Conservation (phyloP, 2,113 vertebrate species). For the Pangasianodon gigas region DNA sequence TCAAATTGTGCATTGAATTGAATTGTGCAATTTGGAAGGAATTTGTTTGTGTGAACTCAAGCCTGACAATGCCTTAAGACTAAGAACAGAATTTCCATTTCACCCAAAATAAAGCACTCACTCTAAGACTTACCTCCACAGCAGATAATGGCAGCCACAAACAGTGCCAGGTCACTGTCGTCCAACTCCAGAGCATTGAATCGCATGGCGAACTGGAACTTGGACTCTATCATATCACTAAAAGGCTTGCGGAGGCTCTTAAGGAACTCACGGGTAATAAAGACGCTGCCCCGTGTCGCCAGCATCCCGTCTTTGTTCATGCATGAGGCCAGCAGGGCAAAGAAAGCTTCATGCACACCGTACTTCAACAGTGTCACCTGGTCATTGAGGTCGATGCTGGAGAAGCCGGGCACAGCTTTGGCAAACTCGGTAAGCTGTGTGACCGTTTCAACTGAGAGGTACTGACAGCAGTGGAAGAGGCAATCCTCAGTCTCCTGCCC, state of each 20-base stretch:
- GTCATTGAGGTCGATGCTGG: slow-evolving; percentile 87
- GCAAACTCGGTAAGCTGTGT: slow-evolving; percentile 94
- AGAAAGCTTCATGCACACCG: slow-evolving; percentile 94
- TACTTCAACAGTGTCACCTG: slow-evolving; percentile 93
- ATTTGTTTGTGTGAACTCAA: not conserved
- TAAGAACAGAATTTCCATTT: not conserved
- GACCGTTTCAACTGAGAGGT: slow-evolving; percentile 87
- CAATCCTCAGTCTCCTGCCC: slow-evolving; percentile 74
- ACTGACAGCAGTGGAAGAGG: slow-evolving; percentile 97
- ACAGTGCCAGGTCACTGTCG: slow-evolving; percentile 93
- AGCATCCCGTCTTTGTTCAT: slow-evolving; percentile 99
- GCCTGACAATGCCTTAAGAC: not conserved
- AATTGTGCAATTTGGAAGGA: not conserved
- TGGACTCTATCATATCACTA: slow-evolving; percentile 97
- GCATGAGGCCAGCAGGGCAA: slow-evolving; percentile 91
- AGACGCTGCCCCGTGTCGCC: slow-evolving; percentile 89
- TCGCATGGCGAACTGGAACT: slow-evolving; percentile 97
- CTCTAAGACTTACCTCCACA: slow-evolving; percentile 84
- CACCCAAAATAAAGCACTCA: not conserved
- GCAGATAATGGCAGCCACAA: slow-evolving; percentile 97
- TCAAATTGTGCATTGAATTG: not conserved
- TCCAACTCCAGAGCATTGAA: slow-evolving; percentile 94
- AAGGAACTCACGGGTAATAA: slow-evolving; percentile 95
- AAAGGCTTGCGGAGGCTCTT: slow-evolving; percentile 93
- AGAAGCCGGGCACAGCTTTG: slow-evolving; percentile 92